Conservation (phyloP, 1,140 invertebrate genomes). For the Elymnias hypermnestra region DNA sequence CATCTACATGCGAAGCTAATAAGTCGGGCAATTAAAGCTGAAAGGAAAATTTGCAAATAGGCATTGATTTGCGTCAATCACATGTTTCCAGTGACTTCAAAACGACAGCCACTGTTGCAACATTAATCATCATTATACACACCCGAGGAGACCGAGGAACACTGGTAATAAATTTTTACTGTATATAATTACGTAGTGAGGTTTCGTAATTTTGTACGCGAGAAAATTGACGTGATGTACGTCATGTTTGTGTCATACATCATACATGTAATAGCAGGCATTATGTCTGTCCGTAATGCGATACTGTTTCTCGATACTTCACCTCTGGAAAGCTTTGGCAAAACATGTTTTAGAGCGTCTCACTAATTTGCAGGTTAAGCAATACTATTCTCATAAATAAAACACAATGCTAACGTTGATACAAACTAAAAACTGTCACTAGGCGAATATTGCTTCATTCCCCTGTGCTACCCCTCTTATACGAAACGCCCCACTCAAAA, state of each 20-base stretch:
- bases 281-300: background rate
- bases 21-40: constrained; percentile 10
- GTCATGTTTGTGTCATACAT: constrained; percentile 5
- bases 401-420: too few species aligned
- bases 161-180: constrained; percentile 1
- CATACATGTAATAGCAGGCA: constrained; percentile 7
- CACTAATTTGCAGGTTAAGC: too few species aligned
- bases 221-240: constrained; percentile 8
- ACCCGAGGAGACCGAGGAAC: constrained; percentile 15
- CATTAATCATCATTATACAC: constrained; percentile 31
- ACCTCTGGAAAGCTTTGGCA: too few species aligned
- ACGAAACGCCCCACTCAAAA: too few species aligned
- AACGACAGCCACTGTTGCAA: constrained; percentile 9
- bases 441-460: too few species aligned
- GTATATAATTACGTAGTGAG: constrained; percentile 1
- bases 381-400: too few species aligned
- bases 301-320: background rate
- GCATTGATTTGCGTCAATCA: constrained; percentile 22
- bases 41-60: constrained; percentile 14
- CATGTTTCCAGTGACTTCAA: constrained; percentile 9
- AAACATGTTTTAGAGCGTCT: too few species aligned
- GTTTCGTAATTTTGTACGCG: constrained; percentile 2
- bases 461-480: too few species aligned
- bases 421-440: too few species aligned
- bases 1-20: too few species aligned